These are phyloP conservation scores for Perdita meconis DNA, from an alignment of 2,888 invertebrate species.

Conservation along the genomic window DNA sequence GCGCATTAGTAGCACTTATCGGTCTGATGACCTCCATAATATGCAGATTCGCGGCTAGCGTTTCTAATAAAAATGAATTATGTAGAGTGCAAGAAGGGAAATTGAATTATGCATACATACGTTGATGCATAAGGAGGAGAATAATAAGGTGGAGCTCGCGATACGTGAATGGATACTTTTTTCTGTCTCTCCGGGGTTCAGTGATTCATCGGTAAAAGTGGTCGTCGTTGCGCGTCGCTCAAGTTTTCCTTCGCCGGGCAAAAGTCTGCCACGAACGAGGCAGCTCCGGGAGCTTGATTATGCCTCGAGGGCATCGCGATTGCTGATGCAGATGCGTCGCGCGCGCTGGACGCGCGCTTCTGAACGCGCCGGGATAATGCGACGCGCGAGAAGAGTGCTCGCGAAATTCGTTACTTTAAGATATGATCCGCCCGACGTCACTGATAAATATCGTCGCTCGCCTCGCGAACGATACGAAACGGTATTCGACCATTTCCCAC, in stretches of 20 bases:
- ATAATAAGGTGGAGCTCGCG: not conserved
- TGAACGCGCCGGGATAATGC: constrained; percentile 35
- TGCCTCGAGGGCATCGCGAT: constrained; percentile 37
- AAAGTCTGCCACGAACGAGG: constrained; percentile 22
- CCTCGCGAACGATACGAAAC: constrained; percentile 34
- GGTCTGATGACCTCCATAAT: not conserved
- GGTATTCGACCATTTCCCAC: constrained; percentile 29
- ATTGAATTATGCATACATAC: not conserved
- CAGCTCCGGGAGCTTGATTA: constrained; percentile 25
- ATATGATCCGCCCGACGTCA: not conserved
- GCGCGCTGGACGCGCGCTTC: constrained; percentile 18
- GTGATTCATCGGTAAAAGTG: constrained; percentile 28
- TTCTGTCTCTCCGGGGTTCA: not conserved
- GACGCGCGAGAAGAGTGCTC: constrained; percentile 37
- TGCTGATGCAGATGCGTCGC: constrained; percentile 44
- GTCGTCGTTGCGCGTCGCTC: constrained; percentile 6
- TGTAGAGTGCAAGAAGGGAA: not conserved
- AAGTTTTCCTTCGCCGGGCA: constrained; percentile 35
- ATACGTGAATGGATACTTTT: not conserved
- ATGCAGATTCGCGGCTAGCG: not conserved
- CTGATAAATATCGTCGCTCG: constrained; percentile 22
- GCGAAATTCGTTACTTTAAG: constrained; percentile 43
- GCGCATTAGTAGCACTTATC: not conserved
- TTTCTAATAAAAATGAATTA: not conserved
- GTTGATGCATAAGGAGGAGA: not conserved